These are phyloP conservation scores for Brachionus paranguensis DNA, from an alignment of 1,140 invertebrate genomes.

Conservation along the genomic window DNA sequence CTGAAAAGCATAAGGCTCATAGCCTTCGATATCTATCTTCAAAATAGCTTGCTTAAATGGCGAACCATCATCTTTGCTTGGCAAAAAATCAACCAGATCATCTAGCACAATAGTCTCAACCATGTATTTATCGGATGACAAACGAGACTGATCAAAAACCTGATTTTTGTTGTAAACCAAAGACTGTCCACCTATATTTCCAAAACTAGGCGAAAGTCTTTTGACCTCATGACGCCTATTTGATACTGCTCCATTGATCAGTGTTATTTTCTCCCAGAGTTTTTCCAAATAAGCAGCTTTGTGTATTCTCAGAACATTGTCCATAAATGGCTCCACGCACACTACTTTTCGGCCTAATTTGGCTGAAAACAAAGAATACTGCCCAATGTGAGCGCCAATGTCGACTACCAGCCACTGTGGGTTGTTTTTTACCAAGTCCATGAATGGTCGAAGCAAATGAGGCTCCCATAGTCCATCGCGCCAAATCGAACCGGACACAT, in stretches of 20 bases:
- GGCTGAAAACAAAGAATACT: not conserved
- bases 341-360: not conserved
- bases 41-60: not conserved
- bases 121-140: not conserved
- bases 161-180: not conserved
- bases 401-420: not conserved
- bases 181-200: slow-evolving; percentile 21
- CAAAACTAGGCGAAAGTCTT: not conserved
- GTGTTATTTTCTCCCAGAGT: not conserved
- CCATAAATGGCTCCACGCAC: not conserved
- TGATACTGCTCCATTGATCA: slow-evolving; percentile 9
- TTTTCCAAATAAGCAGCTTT: not conserved
- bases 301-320: slow-evolving; percentile 6
- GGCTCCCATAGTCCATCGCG: not conserved
- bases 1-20: slow-evolving; percentile 11
- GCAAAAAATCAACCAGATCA: slow-evolving; percentile 6
- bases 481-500: slow-evolving; percentile 27
- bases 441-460: not conserved
- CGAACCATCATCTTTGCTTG: not conserved
- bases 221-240: not conserved
- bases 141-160: not conserved
- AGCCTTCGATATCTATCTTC: slow-evolving; percentile 24
- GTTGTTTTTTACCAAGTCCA: not conserved
- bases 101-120: slow-evolving; percentile 3
- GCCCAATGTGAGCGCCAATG: not conserved